phyloP scores from a whole-genome alignment of 1,140 invertebrate genomes.

The Drosophila chauvacae region DNA sequence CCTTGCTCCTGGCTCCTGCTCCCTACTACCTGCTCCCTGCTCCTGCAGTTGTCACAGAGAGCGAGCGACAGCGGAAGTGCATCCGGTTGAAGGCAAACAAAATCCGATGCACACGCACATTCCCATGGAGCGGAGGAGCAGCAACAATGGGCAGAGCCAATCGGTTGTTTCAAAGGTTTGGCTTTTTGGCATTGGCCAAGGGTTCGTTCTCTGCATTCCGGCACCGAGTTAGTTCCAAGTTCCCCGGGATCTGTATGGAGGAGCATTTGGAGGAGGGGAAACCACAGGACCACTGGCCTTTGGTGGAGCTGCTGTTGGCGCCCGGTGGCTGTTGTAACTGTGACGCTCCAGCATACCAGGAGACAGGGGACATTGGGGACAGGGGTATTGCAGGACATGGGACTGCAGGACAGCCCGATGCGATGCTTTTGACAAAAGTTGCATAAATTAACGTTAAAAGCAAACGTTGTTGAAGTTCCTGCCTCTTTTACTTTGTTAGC shows the following conservation, averaged over 20 bases:
- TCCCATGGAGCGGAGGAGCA: background rate
- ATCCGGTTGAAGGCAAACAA: conserved; percentile 63
- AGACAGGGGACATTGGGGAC: background rate
- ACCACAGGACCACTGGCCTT: background rate
- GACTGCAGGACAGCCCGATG: background rate
- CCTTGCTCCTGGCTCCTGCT: background rate
- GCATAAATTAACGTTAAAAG: conserved; percentile 82
- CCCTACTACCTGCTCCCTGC: conserved; percentile 13
- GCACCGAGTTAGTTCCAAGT: background rate
- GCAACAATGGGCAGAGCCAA: conserved; percentile 46
- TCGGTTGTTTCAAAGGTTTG: conserved; percentile 50
- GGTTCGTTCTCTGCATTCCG: background rate
- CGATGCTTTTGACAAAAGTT: conserved; percentile 75
- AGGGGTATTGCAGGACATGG: background rate
- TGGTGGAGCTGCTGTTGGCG: conserved; percentile 2
- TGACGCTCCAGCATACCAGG: conserved; percentile 33
- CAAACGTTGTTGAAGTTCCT: conserved; percentile 56
- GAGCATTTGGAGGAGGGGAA: too few species aligned
- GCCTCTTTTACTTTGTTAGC: conserved; percentile 73
- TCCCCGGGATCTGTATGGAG: background rate
- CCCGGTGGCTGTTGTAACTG: conserved; percentile 31
- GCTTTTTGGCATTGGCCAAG: conserved; percentile 12
- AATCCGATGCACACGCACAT: conserved; percentile 42
- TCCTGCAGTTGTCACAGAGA: conserved; percentile 33
- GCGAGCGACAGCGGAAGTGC: conserved; percentile 56